These are phyloP conservation scores for Capreolus pygargus DNA, from an alignment of 2,113 vertebrate genomes.

Conservation along the genomic window DNA sequence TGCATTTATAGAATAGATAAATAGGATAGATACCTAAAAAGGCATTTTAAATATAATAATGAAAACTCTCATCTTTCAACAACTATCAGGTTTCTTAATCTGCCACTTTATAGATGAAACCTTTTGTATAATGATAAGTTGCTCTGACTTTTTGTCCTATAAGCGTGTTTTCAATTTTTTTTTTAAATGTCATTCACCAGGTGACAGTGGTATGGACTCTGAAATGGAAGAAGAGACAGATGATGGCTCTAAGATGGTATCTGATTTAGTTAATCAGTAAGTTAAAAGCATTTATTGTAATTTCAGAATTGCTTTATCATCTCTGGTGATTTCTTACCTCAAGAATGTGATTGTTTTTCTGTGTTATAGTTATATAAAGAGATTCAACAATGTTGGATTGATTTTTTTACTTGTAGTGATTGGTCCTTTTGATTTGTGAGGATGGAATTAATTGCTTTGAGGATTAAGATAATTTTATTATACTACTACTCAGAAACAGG, in stretches of 20 bases:
- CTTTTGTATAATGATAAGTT: not conserved
- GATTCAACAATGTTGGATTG: not conserved
- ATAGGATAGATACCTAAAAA: not conserved
- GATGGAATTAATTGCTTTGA: not conserved
- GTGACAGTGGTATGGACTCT: slow-evolving; percentile 83
- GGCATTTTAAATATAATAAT: not conserved
- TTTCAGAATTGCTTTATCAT: slow-evolving; percentile 35
- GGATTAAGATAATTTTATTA: slow-evolving; percentile 10
- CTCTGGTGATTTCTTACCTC: not conserved
- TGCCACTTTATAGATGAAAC: not conserved
- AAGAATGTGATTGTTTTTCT: slow-evolving; percentile 26
- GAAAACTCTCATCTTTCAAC: not conserved
- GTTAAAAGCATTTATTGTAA: slow-evolving; percentile 77
- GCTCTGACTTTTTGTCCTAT: slow-evolving; percentile 4
- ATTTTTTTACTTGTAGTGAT: not conserved
- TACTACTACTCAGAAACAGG: not conserved
- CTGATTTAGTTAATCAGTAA: slow-evolving; percentile 87
- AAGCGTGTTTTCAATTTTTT: slow-evolving; percentile 48
- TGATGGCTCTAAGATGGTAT: slow-evolving; percentile 77
- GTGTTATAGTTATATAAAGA: not conserved
- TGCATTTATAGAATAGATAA: not conserved
- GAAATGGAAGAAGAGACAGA: slow-evolving; percentile 84
- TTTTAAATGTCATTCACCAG: slow-evolving; percentile 78
- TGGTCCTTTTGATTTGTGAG: not conserved
- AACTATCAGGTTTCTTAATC: not conserved